Evolutionary conservation across 2,888 invertebrate species (phyloP), one percentile per base, ranked within the genome.

Genomic region (Omphaloscelis lunosa): DNA sequence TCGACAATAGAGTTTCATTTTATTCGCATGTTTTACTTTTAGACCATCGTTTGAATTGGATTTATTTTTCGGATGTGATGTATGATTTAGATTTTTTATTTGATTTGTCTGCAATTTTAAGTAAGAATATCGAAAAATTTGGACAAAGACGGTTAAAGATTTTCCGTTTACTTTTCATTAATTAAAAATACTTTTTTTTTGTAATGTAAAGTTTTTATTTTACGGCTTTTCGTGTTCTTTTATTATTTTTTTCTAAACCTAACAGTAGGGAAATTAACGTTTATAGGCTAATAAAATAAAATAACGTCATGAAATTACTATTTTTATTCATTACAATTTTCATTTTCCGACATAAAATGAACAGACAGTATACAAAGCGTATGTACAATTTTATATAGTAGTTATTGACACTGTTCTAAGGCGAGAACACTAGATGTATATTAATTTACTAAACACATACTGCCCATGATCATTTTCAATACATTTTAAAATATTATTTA

Each of bases 391-490:
- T 87, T 89, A 90, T 87, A 89, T 84, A 83, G 79, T 89, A 90
- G 90, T 92, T 92, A 93, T 93, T 92, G 93, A 93, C 93, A 92
- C 91, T 88, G 88, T 91, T 87, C 91, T 92, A 93, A 93, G 93
- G 93, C 93, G 88, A 90, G 89, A 91, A 88, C 82, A 83, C 88
- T 86, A 84, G 75, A 82, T 77, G 84, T 70, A 77, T 80, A 76
- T 79, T 82, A 80, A 59, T 77, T 75, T 77, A 80, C 62, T 76
- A 83, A 73, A 77, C 71, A 84, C 62, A 73, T 84, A 77, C 62
- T 77, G 73, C 79, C 68, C 77, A 80, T 77, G 62, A 82, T 71
- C 73, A 78, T 73, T 58, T 75, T 48, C 56, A 69, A 77, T 71
- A 77, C 17, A 69, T 73, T 29, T 29, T 51, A 39, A 59, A 68